A percentile compares a stretch with the other conserved stretches of the same genome.
Conservation (phyloP, 1,140 invertebrate species). For the Zophobas morio region DNA sequence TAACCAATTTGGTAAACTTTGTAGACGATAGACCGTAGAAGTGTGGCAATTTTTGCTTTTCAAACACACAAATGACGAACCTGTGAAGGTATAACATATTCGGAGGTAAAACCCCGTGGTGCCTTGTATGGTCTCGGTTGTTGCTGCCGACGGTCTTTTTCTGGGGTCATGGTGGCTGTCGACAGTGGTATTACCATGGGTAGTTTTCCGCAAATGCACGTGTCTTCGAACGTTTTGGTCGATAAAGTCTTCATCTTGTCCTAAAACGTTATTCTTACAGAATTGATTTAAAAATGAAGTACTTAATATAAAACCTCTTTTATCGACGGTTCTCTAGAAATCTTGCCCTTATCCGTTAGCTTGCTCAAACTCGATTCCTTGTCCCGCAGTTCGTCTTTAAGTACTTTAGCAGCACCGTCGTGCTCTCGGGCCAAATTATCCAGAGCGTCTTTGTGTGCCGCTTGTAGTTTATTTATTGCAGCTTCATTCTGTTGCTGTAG, state of each 20-base stretch:
- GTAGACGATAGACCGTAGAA: not conserved
- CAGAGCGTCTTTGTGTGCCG: conserved; percentile 6
- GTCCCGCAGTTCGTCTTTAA: conserved; percentile 43
- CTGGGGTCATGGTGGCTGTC: not conserved
- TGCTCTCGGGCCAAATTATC: not conserved
- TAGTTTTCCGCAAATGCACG: conserved; percentile 23
- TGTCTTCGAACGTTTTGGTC: conserved; percentile 8
- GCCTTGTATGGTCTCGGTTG: not conserved
- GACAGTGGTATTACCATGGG: conserved; percentile 23
- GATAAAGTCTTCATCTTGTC: conserved; percentile 3
- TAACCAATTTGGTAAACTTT: no score
- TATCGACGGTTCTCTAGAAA: not conserved
- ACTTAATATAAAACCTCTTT: conserved; percentile 4
- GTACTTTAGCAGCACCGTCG: conserved; percentile 39
- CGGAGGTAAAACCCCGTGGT: not conserved
- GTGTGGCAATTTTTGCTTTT: conserved; percentile 25
- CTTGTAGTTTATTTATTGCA: conserved; percentile 26
- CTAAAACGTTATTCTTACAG: conserved; percentile 6
- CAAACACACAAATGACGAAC: conserved; percentile 10
- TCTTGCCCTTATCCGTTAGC: not conserved
- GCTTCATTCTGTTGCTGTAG: conserved; percentile 32
- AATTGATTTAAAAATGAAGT: not conserved
- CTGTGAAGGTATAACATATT: not conserved
- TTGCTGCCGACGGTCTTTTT: not conserved
- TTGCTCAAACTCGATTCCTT: not conserved